Percentiles rank a stretch among this genome's conserved stretches.
These are phyloP conservation scores for Galago senegalensis DNA, from an alignment of 2,797 vertebrate species.

Conservation along the genomic window DNA sequence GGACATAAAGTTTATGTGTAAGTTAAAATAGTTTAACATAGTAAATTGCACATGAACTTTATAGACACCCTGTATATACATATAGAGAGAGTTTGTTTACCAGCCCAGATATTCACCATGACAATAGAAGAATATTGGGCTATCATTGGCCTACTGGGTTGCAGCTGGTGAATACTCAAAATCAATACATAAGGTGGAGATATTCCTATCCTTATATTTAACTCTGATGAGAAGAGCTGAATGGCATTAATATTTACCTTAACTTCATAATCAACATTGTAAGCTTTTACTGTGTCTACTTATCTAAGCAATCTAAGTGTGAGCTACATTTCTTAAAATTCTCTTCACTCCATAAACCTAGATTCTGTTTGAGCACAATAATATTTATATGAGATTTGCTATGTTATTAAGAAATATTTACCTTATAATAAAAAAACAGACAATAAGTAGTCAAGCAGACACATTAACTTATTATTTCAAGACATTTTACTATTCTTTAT, in stretches of 20 bases:
- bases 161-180: neutral
- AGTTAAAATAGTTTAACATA: too few species aligned
- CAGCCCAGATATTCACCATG: neutral
- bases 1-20: too few species aligned
- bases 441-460: neutral
- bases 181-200: neutral
- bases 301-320: neutral
- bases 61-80: too few species aligned
- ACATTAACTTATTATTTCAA: neutral
- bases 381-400: neutral
- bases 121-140: neutral
- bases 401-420: neutral
- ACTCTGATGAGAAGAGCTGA: neutral
- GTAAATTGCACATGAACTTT: too few species aligned
- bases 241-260: neutral
- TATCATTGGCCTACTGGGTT: neutral
- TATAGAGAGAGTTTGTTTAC: neutral
- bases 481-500: neutral
- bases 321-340: neutral
- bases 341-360: accelerated
- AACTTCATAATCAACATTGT: neutral
- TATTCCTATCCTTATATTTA: neutral
- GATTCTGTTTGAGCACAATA: neutral
- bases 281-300: neutral
- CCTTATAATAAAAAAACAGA: neutral